Base-by-base conservation (phyloP, 2,113 vertebrate species). In the Neotragus moschatus region DNA sequence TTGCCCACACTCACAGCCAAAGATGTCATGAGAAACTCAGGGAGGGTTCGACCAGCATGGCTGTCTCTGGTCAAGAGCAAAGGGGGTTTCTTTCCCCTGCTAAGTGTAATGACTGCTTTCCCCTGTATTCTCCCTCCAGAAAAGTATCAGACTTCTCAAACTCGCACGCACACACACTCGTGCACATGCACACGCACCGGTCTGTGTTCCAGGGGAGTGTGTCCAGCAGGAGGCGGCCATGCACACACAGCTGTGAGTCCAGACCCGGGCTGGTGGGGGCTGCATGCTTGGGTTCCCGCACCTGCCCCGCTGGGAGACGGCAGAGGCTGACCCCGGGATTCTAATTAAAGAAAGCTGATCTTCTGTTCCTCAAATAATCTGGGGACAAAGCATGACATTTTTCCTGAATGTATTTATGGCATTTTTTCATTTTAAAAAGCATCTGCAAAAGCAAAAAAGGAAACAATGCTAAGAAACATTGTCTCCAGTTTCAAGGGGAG, bases 341-440 rank as follows among this genome's bases (percentile, higher is more conserved):
- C 60, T 17, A 75, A 75, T 96, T 53, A 75, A 91, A 91, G 82
- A 61, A 81, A 88, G 19, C 19, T 61, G 60, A 91, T 84, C 92
- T 91, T 87, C 80, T 33, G 23, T 81, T 82, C 25, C 45, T 61
- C 60, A 88, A 15, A 73, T 87, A 28, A 94, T 55, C 7, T 23
- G 33, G 23, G 73, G 55, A 45, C 75, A 80, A 91, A 49, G 25
- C 51, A 19, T 19, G 25, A 87, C 70, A 63, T 61, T 70, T 80
- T 23, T 45, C 58, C 45, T 61, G 73, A 10, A 23, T 45, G 12
- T 36, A 53, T 81, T 53, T 58, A 75, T 17, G n/a, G 12, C 45
- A 17, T 81, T 82, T 81, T 82, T 60, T 60, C 73, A 61, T 51
- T 92, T 53, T 61, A 28, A 82, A 90, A 45, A 13, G n/a, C 60